These are phyloP conservation scores for Cephus runcator DNA, from an alignment of 2,888 invertebrate genomes.

Conservation along the genomic window DNA sequence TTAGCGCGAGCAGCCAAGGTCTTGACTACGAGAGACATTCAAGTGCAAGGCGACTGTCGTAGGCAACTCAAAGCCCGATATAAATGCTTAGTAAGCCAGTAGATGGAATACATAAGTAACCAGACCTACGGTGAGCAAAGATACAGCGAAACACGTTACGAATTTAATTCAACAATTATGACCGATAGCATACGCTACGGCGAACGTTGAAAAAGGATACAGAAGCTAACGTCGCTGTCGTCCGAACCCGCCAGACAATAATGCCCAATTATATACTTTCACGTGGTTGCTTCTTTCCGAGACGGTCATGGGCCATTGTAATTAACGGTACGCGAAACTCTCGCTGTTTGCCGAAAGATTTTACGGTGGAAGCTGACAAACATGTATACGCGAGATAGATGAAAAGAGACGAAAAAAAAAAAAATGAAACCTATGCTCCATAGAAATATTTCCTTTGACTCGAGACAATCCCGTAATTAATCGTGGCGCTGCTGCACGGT, in stretches of 20 bases:
- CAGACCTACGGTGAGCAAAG: background rate
- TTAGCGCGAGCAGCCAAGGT: background rate
- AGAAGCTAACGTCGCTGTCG: background rate
- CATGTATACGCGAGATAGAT: background rate
- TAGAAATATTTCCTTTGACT: background rate
- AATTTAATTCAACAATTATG: background rate
- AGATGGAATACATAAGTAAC: background rate
- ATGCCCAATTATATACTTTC: background rate
- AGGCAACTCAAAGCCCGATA: background rate
- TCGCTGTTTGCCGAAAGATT: background rate
- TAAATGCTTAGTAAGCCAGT: background rate
- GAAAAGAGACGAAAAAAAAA: background rate
- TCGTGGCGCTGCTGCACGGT: background rate
- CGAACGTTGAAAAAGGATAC: background rate
- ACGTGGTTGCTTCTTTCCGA: background rate
- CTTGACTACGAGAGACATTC: background rate
- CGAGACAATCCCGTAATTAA: background rate
- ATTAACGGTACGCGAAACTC: background rate
- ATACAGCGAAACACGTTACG: background rate
- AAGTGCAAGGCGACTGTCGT: conserved; percentile 5
- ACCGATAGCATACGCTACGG: background rate
- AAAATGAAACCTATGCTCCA: background rate
- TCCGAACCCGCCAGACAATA: background rate
- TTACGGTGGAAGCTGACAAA: background rate
- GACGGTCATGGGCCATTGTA: background rate